phyloP scores from a whole-genome alignment of 2,797 vertebrate species.

The Lepus townsendii region DNA sequence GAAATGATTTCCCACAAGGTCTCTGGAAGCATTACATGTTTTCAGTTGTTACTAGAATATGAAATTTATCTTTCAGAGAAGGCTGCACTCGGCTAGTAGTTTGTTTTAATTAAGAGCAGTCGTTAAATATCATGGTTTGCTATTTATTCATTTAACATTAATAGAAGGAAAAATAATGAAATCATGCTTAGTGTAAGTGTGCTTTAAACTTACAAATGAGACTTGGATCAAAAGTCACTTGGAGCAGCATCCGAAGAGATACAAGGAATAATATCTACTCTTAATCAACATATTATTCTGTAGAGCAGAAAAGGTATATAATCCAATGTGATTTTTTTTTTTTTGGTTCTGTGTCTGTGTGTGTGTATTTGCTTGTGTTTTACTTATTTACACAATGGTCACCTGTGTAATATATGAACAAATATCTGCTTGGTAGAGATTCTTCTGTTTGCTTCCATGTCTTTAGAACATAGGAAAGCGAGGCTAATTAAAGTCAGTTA shows the following conservation, averaged over 20 bases:
- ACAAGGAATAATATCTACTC: not conserved
- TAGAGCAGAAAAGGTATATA: not conserved
- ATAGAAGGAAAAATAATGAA: not conserved
- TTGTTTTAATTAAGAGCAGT: slow-evolving; percentile 30
- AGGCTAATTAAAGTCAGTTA: not conserved
- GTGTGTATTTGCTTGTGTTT: not conserved
- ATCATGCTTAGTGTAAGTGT: not conserved
- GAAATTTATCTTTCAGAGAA: not conserved
- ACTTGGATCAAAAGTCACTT: not conserved
- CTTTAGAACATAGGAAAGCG: not conserved
- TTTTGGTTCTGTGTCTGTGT: too few species aligned
- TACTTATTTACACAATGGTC: not conserved
- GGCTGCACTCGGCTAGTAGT: not conserved
- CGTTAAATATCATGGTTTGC: not conserved
- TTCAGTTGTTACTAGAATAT: not conserved
- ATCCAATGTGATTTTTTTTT: not conserved
- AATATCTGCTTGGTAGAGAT: not conserved
- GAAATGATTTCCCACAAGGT: not conserved
- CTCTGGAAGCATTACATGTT: not conserved
- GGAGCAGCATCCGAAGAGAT: not conserved
- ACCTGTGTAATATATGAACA: not conserved
- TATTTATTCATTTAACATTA: not conserved
- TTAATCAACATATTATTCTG: not conserved
- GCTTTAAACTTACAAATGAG: not conserved
- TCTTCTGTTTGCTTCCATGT: not conserved